Conservation (phyloP, 1,140 invertebrate species). For the Contarinia nasturtii region DNA sequence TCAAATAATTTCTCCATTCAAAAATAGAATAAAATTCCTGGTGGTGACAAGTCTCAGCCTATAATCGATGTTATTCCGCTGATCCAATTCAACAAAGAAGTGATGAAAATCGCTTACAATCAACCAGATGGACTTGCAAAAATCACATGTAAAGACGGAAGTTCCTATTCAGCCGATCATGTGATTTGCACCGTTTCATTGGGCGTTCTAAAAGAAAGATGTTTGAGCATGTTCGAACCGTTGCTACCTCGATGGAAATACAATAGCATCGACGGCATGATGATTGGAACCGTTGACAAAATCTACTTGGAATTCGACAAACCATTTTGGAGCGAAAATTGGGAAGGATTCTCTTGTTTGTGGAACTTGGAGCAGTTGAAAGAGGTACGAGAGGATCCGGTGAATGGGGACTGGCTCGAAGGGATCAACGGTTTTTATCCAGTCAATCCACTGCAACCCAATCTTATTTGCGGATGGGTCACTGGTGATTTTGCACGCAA, state of each 20-base stretch:
- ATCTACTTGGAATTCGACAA: conserved; percentile 47
- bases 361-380: conserved; percentile 30
- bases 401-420: conserved; percentile 26
- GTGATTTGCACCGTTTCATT: conserved; percentile 47
- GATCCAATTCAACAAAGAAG: conserved; percentile 27
- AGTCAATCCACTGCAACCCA: conserved; percentile 33
- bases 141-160: conserved; percentile 35
- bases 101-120: conserved; percentile 26
- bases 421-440: conserved; percentile 40
- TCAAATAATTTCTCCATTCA: too few relatives aligned
- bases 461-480: conserved; percentile 43
- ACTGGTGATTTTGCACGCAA: conserved; percentile 31
- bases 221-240: conserved; percentile 37
- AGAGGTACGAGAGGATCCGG: conserved; percentile 8
- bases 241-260: conserved; percentile 35
- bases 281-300: conserved; percentile 53
- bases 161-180: conserved; percentile 35
- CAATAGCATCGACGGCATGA: conserved; percentile 37
- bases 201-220: conserved; percentile 43
- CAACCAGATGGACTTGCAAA: conserved; percentile 3
- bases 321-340: conserved; percentile 37
- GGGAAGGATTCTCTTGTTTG: conserved; percentile 25
- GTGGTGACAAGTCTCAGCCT: not conserved
- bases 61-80: conserved; percentile 2
- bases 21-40: conserved; percentile 7